Evolutionary conservation across 2,113 vertebrate species (phyloP).

Genomic region (Oreochromis spilurus): DNA sequence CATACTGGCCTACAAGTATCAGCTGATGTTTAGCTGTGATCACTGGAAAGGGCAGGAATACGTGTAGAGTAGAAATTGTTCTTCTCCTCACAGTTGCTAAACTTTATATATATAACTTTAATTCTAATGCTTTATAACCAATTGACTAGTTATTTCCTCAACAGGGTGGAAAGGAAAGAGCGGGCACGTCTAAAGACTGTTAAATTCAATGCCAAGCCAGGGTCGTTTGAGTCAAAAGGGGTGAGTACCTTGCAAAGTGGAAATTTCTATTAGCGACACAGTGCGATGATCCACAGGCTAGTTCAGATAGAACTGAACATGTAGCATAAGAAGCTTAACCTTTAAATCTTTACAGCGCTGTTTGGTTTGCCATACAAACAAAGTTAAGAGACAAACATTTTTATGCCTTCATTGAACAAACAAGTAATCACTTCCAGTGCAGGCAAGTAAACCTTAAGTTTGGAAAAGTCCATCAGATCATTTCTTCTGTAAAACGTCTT

Average conservation of each 20-base stretch:
- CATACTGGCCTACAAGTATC: background rate
- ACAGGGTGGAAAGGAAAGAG: conserved; percentile 94
- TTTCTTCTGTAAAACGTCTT: background rate
- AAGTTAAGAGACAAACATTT: background rate
- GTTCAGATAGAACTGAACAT: background rate
- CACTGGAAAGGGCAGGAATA: background rate
- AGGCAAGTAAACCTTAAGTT: background rate
- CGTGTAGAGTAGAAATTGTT: background rate
- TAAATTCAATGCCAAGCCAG: conserved; percentile 93
- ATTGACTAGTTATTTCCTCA: conserved; percentile 18
- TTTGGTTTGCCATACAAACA: background rate
- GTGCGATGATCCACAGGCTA: background rate
- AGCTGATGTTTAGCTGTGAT: background rate
- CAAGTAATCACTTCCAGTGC: background rate
- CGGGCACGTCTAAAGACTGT: conserved; percentile 94
- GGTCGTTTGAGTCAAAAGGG: conserved; percentile 91
- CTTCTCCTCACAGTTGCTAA: background rate
- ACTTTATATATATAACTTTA: background rate
- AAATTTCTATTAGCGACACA: background rate
- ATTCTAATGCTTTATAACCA: background rate
- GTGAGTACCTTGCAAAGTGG: conserved; percentile 72
- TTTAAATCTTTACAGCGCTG: background rate
- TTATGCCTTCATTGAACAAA: background rate
- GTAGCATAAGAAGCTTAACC: fast-evolving
- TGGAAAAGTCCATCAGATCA: background rate